Evolutionary conservation across 2,113 vertebrate species (phyloP).

Genomic region (Corythoichthys intestinalis): DNA sequence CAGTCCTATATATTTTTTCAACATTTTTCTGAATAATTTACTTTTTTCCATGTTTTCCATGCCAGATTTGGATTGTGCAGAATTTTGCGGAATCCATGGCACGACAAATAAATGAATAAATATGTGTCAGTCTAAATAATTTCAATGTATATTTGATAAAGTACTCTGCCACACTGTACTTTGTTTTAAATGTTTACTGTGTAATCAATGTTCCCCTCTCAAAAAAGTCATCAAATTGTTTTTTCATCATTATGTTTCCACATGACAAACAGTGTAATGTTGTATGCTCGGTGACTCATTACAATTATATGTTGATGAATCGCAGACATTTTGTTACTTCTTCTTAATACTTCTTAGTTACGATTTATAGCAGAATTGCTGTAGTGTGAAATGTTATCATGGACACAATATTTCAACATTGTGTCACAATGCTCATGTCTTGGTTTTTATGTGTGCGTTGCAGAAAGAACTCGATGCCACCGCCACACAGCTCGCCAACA

Average conservation of each 20-base stretch:
- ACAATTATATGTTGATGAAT: not conserved
- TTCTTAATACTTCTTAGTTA: not conserved
- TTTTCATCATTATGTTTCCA: not conserved
- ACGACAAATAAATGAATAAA: too few relatives aligned
- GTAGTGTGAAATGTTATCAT: not conserved
- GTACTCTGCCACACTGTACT: too few relatives aligned
- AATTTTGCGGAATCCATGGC: too few relatives aligned
- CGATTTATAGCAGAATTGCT: not conserved
- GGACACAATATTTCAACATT: not conserved
- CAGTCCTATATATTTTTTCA: too few relatives aligned
- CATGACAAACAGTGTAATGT: not conserved
- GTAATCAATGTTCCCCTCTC: too few relatives aligned
- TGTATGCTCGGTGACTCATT: not conserved
- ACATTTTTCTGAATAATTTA: too few relatives aligned
- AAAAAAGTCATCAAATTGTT: too few relatives aligned
- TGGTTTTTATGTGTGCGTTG: conserved; percentile 43
- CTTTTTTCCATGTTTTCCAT: too few relatives aligned
- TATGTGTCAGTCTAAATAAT: too few relatives aligned
- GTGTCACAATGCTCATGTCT: not conserved
- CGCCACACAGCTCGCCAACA: conserved; percentile 94
- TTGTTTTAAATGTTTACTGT: too few relatives aligned
- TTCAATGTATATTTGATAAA: too few relatives aligned
- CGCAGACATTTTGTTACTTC: not conserved
- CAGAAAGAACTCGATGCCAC: conserved; percentile 97
- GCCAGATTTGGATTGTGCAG: too few relatives aligned